Conservation (phyloP, 2,797 vertebrate species). For the Bufotes viridis region DNA sequence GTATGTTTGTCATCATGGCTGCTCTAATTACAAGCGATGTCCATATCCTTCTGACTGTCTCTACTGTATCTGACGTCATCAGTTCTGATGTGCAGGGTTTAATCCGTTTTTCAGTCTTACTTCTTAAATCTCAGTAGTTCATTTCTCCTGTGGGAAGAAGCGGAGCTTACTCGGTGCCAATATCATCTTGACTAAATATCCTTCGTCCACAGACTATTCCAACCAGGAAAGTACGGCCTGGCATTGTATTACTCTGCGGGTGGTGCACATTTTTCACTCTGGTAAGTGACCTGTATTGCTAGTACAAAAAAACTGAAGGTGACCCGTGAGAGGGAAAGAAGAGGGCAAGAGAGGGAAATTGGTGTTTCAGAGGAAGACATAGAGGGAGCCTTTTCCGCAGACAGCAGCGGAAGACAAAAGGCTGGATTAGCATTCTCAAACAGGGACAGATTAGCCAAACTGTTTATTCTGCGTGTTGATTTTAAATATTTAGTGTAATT, state of each 20-base stretch:
- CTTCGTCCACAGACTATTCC: neutral
- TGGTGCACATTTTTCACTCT: slow-evolving; percentile 24
- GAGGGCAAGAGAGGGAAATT: slow-evolving; percentile 58
- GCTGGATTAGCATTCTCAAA: slow-evolving; percentile 74
- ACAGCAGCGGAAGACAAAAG: slow-evolving; percentile 69
- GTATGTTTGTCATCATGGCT: too few relatives aligned
- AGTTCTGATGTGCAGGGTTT: neutral
- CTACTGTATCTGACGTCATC: too few relatives aligned
- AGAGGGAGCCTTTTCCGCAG: slow-evolving; percentile 52
- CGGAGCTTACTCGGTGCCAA: neutral
- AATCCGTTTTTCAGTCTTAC: neutral
- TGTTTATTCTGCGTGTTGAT: slow-evolving; percentile 73
- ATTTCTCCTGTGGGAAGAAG: neutral
- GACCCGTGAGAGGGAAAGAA: slow-evolving; percentile 53
- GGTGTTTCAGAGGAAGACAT: slow-evolving; percentile 27
- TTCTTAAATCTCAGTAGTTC: neutral
- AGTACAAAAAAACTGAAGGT: slow-evolving; percentile 19
- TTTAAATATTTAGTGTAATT: slow-evolving; percentile 82
- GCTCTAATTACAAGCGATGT: too few relatives aligned
- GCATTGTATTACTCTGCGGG: slow-evolving; percentile 7
- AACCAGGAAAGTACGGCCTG: neutral
- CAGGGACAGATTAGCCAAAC: slow-evolving; percentile 66
- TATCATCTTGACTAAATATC: slow-evolving; percentile 8
- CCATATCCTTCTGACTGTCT: too few relatives aligned
- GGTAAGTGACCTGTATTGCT: slow-evolving; percentile 2